Evolutionary conservation across 1,140 invertebrate species (phyloP), one percentile per base, ranked within the genome.

Genomic region (Drosophila pruinosa): DNA sequence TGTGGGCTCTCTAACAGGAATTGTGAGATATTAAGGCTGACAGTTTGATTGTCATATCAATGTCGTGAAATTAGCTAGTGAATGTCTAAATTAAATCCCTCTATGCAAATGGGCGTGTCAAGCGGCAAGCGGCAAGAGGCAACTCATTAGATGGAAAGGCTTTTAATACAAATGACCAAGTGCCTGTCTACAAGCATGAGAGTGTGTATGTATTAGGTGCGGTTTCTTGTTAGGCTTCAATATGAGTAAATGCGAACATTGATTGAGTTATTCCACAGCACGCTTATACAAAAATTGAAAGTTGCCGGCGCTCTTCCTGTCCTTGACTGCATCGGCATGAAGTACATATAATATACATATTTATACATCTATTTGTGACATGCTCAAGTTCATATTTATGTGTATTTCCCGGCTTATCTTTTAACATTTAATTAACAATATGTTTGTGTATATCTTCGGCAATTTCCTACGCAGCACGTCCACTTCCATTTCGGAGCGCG

Each of bases 381-480:
- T 21, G 58, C 48, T 63, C 50, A 64, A 64, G 59, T 62, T 69
- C 58, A 54, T 36, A 28, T 28, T 21, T 17, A 41, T 24, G 19
- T 7, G 21, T 63, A 68, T 68, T 68, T 68, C 28, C 58, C 58
- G 65, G 28, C 65, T 63, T 63, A 69, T 53, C 67, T 64, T 22
- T 39, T 4, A 28, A 12, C 24, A 48, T 54, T 65, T 71, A 65
- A 71, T 71, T 71, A 65, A 71, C 26, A 38, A 45, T 61, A 52
- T 43, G 24, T 48, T 31, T 64, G 61, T 15, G 17, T 39, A 43
- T 53, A 15, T 53, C 47, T 69, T 63, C 17, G 26, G 45, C 53
- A 43, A 72, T 72, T 65, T 72, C 68, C 68, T 72, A 65, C 68
- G 57, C 67, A 53, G 22, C 67, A 48, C 22, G 67, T 22, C 7